Evolutionary conservation across 2,797 vertebrate species (phyloP).

Genomic region (Phoeniculus purpureus): DNA sequence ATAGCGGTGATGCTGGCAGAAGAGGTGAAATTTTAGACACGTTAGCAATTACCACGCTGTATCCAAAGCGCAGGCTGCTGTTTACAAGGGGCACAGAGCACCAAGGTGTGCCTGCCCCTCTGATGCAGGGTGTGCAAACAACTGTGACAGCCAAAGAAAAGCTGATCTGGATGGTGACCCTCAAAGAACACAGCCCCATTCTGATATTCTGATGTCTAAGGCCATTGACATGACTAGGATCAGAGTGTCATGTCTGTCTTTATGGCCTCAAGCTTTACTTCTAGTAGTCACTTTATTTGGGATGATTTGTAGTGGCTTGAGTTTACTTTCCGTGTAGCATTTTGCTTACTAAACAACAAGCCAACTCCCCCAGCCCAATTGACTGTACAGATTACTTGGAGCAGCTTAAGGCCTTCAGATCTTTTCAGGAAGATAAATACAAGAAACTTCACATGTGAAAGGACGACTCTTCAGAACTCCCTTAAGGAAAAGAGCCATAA

Average conservation of each 20-base stretch:
- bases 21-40: not conserved
- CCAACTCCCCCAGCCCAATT: not conserved
- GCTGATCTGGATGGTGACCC: not conserved
- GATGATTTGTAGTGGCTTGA: not conserved
- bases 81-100: not conserved
- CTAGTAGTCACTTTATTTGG: not conserved
- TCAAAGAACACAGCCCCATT: not conserved
- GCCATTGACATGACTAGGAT: not conserved
- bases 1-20: slow-evolving; percentile 3
- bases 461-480: not conserved
- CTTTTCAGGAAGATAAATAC: not conserved
- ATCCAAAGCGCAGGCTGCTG: not conserved
- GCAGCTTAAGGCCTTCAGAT: slow-evolving; percentile 1
- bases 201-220: not conserved
- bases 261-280: not conserved
- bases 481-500: not conserved
- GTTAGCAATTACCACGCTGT: not conserved
- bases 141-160: not conserved
- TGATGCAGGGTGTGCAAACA: not conserved
- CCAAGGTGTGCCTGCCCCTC: not conserved
- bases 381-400: not conserved
- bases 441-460: not conserved
- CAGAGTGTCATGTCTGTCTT: not conserved
- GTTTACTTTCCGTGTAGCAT: not conserved
- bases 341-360: not conserved